Base-by-base conservation (phyloP, 2,113 vertebrate species). In the Pterophyllum scalare region DNA sequence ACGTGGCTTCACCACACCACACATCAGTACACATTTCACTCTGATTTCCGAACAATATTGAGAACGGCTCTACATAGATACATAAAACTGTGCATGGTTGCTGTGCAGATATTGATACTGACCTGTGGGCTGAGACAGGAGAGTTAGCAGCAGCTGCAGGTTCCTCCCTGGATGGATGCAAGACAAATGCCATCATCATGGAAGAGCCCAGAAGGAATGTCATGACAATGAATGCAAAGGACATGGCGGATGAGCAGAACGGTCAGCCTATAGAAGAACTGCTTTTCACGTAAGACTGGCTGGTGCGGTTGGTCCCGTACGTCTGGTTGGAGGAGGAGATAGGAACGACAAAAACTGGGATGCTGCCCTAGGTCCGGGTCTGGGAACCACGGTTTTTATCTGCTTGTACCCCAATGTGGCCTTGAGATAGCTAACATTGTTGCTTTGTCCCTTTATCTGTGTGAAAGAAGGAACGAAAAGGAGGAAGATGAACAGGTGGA, bases 351-450 rank as follows among this genome's bases (percentile, higher is more conserved):
- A 89, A 35, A 35, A 35, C 35, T 35, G 35, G 35, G 35, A 35
- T 35, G 35, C 35, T 9, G 35, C 35, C 4, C 7, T 35, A 35
- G 35, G 35, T 35, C 35, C 35, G 35, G 7, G 35, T 35, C 35
- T 35, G 35, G 35, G 35, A 35, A 95, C 89, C 86, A 94, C 82
- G 56, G 56, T 85, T 94, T 95, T 96, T 96, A 96, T 96, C 94
- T 95, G 79, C 80, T 58, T 75, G 54, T 82, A 77, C 83, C 59
- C 79, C 84, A 78, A 88, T 75, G 84, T 92, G 95, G 81, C 96
- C 96, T 96, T 96, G 95, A 92, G 94, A 96, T 96, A 89, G 76
- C 94, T 94, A 82, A 95, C 94, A 95, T 91, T 95, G 95, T 95
- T 95, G 89, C 91, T 88, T 86, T 91, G 87, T 93, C 82, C 90